Evolutionary conservation across 2,113 vertebrate species (phyloP).

Genomic region (Crotalus tigris): DNA sequence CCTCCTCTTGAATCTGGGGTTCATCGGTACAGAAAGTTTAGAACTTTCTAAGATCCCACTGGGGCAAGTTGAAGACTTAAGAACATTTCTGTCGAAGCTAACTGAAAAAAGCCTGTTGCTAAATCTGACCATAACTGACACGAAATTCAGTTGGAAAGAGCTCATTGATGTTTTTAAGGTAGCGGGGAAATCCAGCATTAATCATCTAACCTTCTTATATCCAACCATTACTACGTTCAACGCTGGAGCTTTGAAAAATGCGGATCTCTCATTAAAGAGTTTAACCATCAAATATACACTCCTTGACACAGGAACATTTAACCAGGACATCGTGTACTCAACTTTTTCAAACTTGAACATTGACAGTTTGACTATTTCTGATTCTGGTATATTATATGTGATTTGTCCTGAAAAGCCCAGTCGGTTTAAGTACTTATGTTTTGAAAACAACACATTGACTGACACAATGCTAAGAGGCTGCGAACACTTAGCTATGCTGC

Average conservation of each 20-base stretch:
- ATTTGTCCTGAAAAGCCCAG: constrained; percentile 68
- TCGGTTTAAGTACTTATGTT: constrained; percentile 64
- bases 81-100: neutral
- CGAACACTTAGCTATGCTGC: constrained; percentile 55
- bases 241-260: fast-evolving
- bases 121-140: constrained; percentile 65
- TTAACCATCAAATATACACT: constrained; percentile 52
- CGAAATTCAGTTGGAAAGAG: constrained; percentile 67
- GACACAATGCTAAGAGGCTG: constrained; percentile 72
- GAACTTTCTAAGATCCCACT: neutral
- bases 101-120: neutral
- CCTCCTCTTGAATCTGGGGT: constrained; percentile 65
- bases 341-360: constrained; percentile 73
- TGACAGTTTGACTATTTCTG: constrained; percentile 59
- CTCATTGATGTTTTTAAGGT: constrained; percentile 59
- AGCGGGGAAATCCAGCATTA: constrained; percentile 63
- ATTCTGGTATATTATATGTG: constrained; percentile 69
- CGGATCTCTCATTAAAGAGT: constrained; percentile 59
- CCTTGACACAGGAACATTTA: neutral
- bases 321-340: constrained; percentile 61
- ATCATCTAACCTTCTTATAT: constrained; percentile 65
- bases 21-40: constrained; percentile 51
- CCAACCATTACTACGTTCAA: constrained; percentile 6
- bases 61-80: neutral
- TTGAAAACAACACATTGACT: constrained; percentile 70